These are phyloP conservation scores for Piezodorus guildinii DNA, from an alignment of 1,140 invertebrate genomes.

Conservation along the genomic window DNA sequence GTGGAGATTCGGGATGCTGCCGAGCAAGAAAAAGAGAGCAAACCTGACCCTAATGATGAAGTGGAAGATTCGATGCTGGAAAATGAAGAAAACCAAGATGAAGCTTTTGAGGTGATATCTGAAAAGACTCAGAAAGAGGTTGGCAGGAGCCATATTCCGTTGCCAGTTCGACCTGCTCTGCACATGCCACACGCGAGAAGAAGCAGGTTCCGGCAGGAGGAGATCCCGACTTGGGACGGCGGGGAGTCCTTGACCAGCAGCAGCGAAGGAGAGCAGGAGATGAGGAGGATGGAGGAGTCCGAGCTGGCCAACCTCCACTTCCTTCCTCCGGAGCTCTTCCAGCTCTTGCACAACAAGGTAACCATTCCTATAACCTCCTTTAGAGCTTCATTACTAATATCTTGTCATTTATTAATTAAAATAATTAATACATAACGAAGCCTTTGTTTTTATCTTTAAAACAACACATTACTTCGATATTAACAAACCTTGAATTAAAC, in stretches of 20 bases:
- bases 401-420: too few relatives aligned
- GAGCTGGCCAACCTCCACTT: constrained; percentile 18
- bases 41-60: background rate
- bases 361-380: background rate
- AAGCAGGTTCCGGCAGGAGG: constrained; percentile 13
- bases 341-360: constrained; percentile 22
- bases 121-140: constrained; percentile 4
- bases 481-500: too few relatives aligned
- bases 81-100: constrained; percentile 4
- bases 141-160: constrained; percentile 27
- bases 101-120: constrained; percentile 10
- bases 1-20: constrained; percentile 18
- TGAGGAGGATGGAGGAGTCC: background rate
- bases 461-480: too few relatives aligned
- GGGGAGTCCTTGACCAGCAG: constrained; percentile 30
- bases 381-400: too few relatives aligned
- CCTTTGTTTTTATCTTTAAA: too few relatives aligned
- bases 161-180: constrained; percentile 28
- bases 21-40: constrained; percentile 5
- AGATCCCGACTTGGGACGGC: constrained; percentile 26
- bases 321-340: constrained; percentile 16
- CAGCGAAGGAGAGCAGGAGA: constrained; percentile 27
- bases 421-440: too few relatives aligned
- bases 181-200: constrained; percentile 24
- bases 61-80: background rate